Percentiles rank a stretch among this genome's conserved stretches.
Evolutionary conservation across 2,888 invertebrate genomes (phyloP).

Genomic region (Scrobipalpa costella): DNA sequence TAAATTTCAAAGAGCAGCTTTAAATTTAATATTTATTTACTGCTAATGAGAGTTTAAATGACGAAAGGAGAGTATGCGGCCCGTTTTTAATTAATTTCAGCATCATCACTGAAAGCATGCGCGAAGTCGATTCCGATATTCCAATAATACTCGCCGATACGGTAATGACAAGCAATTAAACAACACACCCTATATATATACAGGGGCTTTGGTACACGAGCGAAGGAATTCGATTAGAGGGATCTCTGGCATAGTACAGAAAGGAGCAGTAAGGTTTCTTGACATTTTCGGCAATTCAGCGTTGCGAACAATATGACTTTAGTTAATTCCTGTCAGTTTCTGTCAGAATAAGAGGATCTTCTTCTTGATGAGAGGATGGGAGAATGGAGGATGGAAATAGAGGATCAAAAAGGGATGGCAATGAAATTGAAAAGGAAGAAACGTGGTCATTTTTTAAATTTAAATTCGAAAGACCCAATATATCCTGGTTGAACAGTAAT

Average conservation of each 20-base stretch:
- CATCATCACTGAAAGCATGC: slow-evolving; percentile 36
- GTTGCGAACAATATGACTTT: too few relatives aligned
- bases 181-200: slow-evolving; percentile 20
- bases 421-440: too few relatives aligned
- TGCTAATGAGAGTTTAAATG: slow-evolving; percentile 22
- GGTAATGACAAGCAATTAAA: slow-evolving; percentile 33
- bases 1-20: slow-evolving; percentile 15
- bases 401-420: too few relatives aligned
- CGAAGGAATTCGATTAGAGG: background rate
- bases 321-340: too few relatives aligned
- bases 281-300: too few relatives aligned
- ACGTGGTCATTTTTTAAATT: too few relatives aligned
- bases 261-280: too few relatives aligned
- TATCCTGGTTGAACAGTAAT: background rate
- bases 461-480: background rate
- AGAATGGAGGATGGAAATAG: too few relatives aligned
- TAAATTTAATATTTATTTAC: slow-evolving; percentile 36
- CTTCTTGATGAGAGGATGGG: too few relatives aligned
- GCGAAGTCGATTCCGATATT: slow-evolving; percentile 28
- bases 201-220: background rate
- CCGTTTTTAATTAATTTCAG: slow-evolving; percentile 44
- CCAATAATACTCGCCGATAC: slow-evolving; percentile 29
- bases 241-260: too few relatives aligned
- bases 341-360: too few relatives aligned
- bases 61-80: slow-evolving; percentile 9